Percentiles rank a stretch among this genome's conserved stretches.
phyloP scores from a whole-genome alignment of 2,113 vertebrate species.

The Ageneiosus marmoratus region DNA sequence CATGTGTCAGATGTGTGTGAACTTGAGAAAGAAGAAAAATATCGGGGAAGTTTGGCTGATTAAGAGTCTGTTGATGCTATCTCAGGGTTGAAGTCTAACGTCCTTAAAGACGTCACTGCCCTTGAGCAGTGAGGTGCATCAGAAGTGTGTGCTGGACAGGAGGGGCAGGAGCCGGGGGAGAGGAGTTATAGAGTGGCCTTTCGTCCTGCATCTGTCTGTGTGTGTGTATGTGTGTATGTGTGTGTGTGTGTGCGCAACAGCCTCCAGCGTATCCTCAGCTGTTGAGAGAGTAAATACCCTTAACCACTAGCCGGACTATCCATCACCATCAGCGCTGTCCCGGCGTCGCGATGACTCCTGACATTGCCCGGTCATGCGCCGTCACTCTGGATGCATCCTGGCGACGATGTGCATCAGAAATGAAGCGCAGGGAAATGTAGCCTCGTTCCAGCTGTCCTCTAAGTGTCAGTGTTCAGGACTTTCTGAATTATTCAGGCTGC shows the following conservation, averaged over 20 bases:
- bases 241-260: background rate
- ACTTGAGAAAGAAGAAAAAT: no score
- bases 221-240: background rate
- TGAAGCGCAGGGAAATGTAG: constrained; percentile 27
- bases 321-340: constrained; percentile 18
- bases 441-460: background rate
- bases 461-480: background rate
- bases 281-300: constrained; percentile 19
- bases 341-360: constrained; percentile 21
- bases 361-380: constrained; percentile 13
- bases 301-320: constrained; percentile 31
- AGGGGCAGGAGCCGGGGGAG: background rate
- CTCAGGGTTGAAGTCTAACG: no score
- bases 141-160: no score
- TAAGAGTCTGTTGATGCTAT: no score
- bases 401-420: constrained; percentile 18
- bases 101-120: background rate
- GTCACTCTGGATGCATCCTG: constrained; percentile 14
- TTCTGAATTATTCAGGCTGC: constrained; percentile 25
- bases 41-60: no score
- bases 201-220: background rate
- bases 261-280: background rate
- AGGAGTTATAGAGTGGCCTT: background rate
- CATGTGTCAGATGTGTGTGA: no score
- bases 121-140: background rate